These are phyloP conservation scores for Gallinago jamesoni DNA, from an alignment of 2,113 vertebrate genomes.

Conservation along the genomic window DNA sequence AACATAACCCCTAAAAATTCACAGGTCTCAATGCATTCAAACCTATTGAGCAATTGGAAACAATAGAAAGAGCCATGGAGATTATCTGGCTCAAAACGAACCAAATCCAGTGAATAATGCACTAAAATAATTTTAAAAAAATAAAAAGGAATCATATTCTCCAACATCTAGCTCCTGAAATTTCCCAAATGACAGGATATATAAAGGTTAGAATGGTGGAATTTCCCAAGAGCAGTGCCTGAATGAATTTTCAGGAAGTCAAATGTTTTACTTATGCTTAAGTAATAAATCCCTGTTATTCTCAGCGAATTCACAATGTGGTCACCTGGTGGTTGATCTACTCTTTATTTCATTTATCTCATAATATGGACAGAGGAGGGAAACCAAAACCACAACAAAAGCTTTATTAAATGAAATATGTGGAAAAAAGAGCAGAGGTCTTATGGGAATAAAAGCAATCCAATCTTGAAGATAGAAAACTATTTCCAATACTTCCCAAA, in stretches of 20 bases:
- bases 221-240: neutral
- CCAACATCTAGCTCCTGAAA: neutral
- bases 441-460: constrained; percentile 16
- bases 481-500: neutral
- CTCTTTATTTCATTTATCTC: neutral
- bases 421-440: neutral
- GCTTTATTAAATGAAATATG: neutral
- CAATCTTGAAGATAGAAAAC: neutral
- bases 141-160: neutral
- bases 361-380: neutral
- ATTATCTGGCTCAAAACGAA: neutral
- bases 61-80: neutral
- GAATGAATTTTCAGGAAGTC: neutral
- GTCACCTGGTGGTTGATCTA: neutral
- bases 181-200: neutral
- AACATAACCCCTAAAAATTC: neutral
- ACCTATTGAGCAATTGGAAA: neutral
- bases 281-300: neutral
- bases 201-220: neutral
- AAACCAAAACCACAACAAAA: neutral
- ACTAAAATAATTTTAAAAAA: neutral
- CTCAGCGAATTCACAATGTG: neutral
- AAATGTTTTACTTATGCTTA: neutral
- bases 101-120: neutral
- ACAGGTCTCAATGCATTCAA: neutral